These are phyloP conservation scores for Paralinhomoeus sp. DNA, from an alignment of 2,888 invertebrate species.

Conservation along the genomic window DNA sequence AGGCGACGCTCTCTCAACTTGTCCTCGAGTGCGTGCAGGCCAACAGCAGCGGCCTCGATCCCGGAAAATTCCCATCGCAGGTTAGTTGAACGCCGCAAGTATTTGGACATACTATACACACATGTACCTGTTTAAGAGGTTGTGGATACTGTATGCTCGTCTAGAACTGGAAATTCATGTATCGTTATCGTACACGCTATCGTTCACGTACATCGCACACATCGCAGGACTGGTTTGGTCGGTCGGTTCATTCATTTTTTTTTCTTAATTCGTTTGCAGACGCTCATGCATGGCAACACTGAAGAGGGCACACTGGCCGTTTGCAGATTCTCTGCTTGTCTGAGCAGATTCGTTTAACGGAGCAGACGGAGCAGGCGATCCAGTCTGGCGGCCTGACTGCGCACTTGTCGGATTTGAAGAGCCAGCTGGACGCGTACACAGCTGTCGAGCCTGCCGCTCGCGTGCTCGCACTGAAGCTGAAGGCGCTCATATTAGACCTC, in stretches of 20 bases:
- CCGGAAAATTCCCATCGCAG: constrained; percentile 44
- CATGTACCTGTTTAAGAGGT: constrained; percentile 2
- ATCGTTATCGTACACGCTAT: too few relatives aligned
- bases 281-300: too few relatives aligned
- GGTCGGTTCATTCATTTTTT: too few relatives aligned
- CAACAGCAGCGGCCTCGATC: constrained; percentile 35
- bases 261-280: too few relatives aligned
- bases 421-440: constrained; percentile 31
- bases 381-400: constrained; percentile 16
- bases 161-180: too few relatives aligned
- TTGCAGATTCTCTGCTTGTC: constrained; percentile 50
- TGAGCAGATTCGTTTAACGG: constrained; percentile 61
- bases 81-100: constrained; percentile 12
- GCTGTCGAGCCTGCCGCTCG: constrained; percentile 30
- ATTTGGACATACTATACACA: too few relatives aligned
- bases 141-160: too few relatives aligned
- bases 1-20: constrained; percentile 45
- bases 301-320: too few relatives aligned
- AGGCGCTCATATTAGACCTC: constrained; percentile 70
- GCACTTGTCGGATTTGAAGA: constrained; percentile 25
- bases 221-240: too few relatives aligned
- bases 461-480: constrained; percentile 57
- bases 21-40: constrained; percentile 37
- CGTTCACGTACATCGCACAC: too few relatives aligned
- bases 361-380: constrained; percentile 57